A percentile compares a stretch with the other conserved stretches of the same genome.
These are phyloP conservation scores for Pegoplata infirma DNA, from an alignment of 2,888 invertebrate species.

Conservation along the genomic window DNA sequence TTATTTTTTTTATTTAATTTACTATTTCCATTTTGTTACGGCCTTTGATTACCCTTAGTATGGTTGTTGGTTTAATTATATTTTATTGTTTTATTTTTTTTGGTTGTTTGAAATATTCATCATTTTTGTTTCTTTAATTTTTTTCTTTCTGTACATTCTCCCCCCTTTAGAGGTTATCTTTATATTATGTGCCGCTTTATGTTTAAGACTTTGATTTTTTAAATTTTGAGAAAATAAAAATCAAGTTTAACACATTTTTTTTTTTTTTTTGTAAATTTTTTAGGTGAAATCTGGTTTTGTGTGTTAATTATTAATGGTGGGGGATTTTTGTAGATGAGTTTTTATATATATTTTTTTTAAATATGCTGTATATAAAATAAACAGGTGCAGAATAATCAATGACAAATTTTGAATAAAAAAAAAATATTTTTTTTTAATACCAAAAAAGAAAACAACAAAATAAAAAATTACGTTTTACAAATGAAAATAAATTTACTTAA, in stretches of 20 bases:
- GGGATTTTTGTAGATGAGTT: slow-evolving; percentile 31
- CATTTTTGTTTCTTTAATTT: slow-evolving; percentile 3
- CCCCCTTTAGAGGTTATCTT: slow-evolving; percentile 41
- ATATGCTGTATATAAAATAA: slow-evolving; percentile 59
- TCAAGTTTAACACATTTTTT: slow-evolving; percentile 44
- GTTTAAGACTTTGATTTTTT: slow-evolving; percentile 21
- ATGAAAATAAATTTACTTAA: too few relatives aligned
- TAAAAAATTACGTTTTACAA: too few relatives aligned
- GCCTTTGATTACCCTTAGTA: not conserved
- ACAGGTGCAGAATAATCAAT: slow-evolving; percentile 55
- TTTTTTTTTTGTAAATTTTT: slow-evolving; percentile 30
- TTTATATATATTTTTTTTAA: slow-evolving; percentile 63
- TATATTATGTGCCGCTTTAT: slow-evolving; percentile 6
- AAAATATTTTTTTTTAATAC: not conserved
- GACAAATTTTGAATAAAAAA: not conserved
- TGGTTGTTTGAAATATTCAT: slow-evolving; percentile 25
- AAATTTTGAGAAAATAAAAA: slow-evolving; percentile 22
- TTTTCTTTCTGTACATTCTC: not conserved
- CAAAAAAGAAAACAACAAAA: too few relatives aligned
- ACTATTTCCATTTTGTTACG: too few relatives aligned
- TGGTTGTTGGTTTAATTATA: slow-evolving; percentile 29
- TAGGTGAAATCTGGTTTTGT: slow-evolving; percentile 59
- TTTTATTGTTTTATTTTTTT: slow-evolving; percentile 35
- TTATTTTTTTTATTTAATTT: too few relatives aligned
- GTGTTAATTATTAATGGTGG: slow-evolving; percentile 67